Percentiles rank a stretch among this genome's conserved stretches.
Evolutionary conservation across 2,888 invertebrate genomes (phyloP).

Genomic region (Hololepta plana): DNA sequence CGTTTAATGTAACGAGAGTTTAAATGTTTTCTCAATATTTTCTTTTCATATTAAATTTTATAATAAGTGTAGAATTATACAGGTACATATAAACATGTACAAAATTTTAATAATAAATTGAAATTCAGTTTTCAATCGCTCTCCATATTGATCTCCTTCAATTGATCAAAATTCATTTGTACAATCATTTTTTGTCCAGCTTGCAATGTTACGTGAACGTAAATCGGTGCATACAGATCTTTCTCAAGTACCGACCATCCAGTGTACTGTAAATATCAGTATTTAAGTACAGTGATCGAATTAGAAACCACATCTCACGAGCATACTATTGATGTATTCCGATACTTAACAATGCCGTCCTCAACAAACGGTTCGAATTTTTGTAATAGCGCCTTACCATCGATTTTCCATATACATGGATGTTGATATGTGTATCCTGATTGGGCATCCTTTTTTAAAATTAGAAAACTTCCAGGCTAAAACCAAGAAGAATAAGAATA

Average conservation of each 20-base stretch:
- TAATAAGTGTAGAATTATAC: too few species aligned
- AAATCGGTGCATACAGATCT: slow-evolving; percentile 23
- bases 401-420: slow-evolving; percentile 26
- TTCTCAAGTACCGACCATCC: slow-evolving; percentile 26
- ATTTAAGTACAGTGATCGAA: not conserved
- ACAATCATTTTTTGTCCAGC: slow-evolving; percentile 21
- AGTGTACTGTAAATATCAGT: slow-evolving; percentile 20
- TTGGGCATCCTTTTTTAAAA: slow-evolving; percentile 24
- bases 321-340: slow-evolving; percentile 26
- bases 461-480: slow-evolving; percentile 25
- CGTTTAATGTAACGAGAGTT: too few species aligned
- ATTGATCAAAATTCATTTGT: slow-evolving; percentile 22
- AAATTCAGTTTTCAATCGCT: too few species aligned
- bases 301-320: slow-evolving; percentile 1
- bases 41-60: too few species aligned
- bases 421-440: slow-evolving; percentile 20
- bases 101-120: too few species aligned
- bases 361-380: slow-evolving; percentile 28
- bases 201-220: slow-evolving; percentile 21
- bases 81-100: too few species aligned
- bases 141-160: slow-evolving; percentile 19
- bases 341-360: slow-evolving; percentile 21
- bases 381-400: slow-evolving; percentile 29
- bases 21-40: too few species aligned
- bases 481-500: too few species aligned